A percentile compares a stretch with the other conserved stretches of the same genome.
phyloP scores from a whole-genome alignment of 2,888 invertebrate genomes.

The Stenurella melanura region DNA sequence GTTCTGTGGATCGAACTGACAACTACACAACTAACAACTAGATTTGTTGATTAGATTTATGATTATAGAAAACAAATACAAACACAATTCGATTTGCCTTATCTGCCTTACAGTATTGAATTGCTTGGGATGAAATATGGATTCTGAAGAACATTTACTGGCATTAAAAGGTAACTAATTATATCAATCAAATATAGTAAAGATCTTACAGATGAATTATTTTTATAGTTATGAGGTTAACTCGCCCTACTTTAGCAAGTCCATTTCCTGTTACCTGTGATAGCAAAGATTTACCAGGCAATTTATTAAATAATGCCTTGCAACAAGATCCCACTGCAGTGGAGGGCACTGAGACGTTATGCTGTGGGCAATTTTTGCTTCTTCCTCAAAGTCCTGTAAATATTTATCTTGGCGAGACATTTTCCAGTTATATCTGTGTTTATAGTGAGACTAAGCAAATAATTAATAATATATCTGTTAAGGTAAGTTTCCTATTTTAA shows the following conservation, averaged over 20 bases:
- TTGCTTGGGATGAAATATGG: constrained; percentile 56
- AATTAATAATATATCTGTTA: constrained; percentile 88
- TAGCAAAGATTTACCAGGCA: constrained; percentile 88
- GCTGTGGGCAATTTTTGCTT: constrained; percentile 92
- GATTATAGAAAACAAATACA: no score
- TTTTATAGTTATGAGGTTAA: constrained; percentile 90
- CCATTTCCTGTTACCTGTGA: constrained; percentile 90
- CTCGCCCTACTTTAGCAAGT: constrained; percentile 91
- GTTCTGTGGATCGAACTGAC: no score
- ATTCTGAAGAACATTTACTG: constrained; percentile 68
- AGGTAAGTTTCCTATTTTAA: constrained; percentile 74
- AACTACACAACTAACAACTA: no score
- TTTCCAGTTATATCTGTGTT: constrained; percentile 97
- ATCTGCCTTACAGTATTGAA: no score
- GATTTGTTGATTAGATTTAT: no score
- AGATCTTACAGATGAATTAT: constrained; percentile 47
- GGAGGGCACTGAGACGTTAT: constrained; percentile 86
- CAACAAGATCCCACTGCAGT: constrained; percentile 91
- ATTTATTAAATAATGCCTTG: constrained; percentile 84
- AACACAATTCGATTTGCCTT: no score
- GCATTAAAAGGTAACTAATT: constrained; percentile 67
- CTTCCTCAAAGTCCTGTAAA: constrained; percentile 98
- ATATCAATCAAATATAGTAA: not conserved
- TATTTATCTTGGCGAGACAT: constrained; percentile 98
- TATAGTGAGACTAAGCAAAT: constrained; percentile 94